A percentile compares a stretch with the other conserved stretches of the same genome.
phyloP scores from a whole-genome alignment of 1,140 invertebrate genomes.

The Bombus vancouverensis region DNA sequence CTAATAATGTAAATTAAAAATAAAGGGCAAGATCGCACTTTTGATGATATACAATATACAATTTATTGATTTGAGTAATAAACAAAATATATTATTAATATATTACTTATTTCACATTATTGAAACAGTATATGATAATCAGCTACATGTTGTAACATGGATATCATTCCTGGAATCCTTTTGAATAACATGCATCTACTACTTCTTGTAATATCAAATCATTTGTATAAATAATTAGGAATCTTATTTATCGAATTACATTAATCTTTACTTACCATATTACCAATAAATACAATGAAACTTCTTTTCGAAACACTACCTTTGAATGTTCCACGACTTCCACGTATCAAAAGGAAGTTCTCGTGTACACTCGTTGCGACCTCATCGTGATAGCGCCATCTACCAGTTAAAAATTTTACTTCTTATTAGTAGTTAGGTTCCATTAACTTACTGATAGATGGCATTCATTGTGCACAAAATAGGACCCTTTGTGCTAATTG shows the following conservation, averaged over 20 bases:
- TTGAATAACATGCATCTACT: conserved; percentile 28
- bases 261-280: conserved; percentile 48
- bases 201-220: neutral
- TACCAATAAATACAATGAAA: neutral
- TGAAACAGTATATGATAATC: neutral
- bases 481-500: too few species aligned
- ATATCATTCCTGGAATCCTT: conserved; percentile 19
- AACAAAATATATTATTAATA: neutral
- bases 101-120: neutral
- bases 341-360: conserved; percentile 27
- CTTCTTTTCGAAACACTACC: neutral
- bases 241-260: neutral
- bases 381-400: too few species aligned
- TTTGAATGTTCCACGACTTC: neutral
- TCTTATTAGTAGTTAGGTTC: too few species aligned
- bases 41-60: neutral
- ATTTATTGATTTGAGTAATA: neutral
- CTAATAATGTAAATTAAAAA: neutral
- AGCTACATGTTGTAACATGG: neutral
- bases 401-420: too few species aligned
- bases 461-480: too few species aligned
- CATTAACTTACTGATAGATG: too few species aligned
- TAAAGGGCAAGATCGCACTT: neutral
- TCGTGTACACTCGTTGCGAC: neutral
- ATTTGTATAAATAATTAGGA: neutral